Evolutionary conservation across 1,140 invertebrate genomes (phyloP), one percentile per base, ranked within the genome.

Genomic region (Orussus abietinus): DNA sequence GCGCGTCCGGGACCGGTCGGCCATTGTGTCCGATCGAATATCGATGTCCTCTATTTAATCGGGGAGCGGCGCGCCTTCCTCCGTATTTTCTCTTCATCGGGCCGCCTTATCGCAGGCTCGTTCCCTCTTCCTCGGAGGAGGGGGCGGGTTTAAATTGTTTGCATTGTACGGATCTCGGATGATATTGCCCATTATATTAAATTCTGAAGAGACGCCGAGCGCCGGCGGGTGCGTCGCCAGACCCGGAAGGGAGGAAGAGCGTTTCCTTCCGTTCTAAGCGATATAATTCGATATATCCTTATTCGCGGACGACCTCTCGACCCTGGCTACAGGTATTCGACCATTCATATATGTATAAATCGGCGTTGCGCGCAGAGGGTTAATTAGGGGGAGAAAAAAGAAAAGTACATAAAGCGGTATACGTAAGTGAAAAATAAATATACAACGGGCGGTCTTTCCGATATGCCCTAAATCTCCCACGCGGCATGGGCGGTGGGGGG

Each of bases 171-270:
- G 52, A 61, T 61, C 52, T 51, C 49, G 54, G 52, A 51, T 57
- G 52, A 57, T 61, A 61, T 61, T 61, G 59, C 48, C 54, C 42
- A 59, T 61, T 61, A 59, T 61, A 61, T 59, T 59, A 61, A 61
- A 61, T 58, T 61, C 52, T 47, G 45, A 57, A 51, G 57, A 52
- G 48, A 41, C 53, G 49, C 32, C 31, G 12, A 34, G 4, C 17
- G 1, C 10, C 15, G 11, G 7, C 5, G 14, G 20, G 15, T 10
- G 32, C 17, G 17, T 18, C 7, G 11, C 7, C 9, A 34, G 17
- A 34, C 10, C 15, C 29, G 29, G 5, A 1, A 10, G 43, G 35
- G 32, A 13, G 9, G 17, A 10, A 33, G 40, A 34, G 31, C 34
- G 25, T 21, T 18, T n/a, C 25, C 26, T n/a, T 35, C 10, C 19